A percentile compares a stretch with the other conserved stretches of the same genome.
phyloP scores from a whole-genome alignment of 2,888 invertebrate species.

The Calameuta pallipes region DNA sequence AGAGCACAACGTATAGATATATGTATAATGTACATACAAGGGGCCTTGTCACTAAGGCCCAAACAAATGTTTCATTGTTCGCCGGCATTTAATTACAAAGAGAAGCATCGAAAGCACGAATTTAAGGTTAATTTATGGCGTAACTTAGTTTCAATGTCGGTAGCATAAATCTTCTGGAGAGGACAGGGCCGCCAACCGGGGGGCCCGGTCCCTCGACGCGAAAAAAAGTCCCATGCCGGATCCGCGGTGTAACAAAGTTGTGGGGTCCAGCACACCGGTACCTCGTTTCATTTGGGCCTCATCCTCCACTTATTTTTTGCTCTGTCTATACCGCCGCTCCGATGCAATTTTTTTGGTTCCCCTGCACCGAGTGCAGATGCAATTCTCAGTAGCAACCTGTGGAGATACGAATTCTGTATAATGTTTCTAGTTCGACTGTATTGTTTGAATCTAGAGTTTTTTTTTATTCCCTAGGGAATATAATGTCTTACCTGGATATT shows the following conservation, averaged over 20 bases:
- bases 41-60: slow-evolving; percentile 15
- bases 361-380: slow-evolving; percentile 1
- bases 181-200: slow-evolving; percentile 28
- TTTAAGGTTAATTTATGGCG: slow-evolving; percentile 43
- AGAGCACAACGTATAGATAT: background rate
- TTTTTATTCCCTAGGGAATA: background rate
- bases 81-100: slow-evolving; percentile 23
- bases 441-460: background rate
- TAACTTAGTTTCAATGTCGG: slow-evolving; percentile 49
- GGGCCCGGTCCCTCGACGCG: slow-evolving; percentile 14
- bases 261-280: slow-evolving; percentile 9
- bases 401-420: background rate
- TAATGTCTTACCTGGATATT: background rate
- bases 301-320: background rate
- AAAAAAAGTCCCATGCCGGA: slow-evolving; percentile 24
- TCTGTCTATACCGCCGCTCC: background rate
- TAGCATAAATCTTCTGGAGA: slow-evolving; percentile 41
- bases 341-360: slow-evolving; percentile 22
- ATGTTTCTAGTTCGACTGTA: background rate
- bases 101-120: slow-evolving; percentile 22
- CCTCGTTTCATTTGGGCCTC: slow-evolving; percentile 8
- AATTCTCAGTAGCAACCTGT: background rate
- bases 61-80: slow-evolving; percentile 27
- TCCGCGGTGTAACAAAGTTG: slow-evolving; percentile 29
- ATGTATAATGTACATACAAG: background rate